Conservation (phyloP, 2,797 vertebrate species). For the Onychomys arenicola region DNA sequence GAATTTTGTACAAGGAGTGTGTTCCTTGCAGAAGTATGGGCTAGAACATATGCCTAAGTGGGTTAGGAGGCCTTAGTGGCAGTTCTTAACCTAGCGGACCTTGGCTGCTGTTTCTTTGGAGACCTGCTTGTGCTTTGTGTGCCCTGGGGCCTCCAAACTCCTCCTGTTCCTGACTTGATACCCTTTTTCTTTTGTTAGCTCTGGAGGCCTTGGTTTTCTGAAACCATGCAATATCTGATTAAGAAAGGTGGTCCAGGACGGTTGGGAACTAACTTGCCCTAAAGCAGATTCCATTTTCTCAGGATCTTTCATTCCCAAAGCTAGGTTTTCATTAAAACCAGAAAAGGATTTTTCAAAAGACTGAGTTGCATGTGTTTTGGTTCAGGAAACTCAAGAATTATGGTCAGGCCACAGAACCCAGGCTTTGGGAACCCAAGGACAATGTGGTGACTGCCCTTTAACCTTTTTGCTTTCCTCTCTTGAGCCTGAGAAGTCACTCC, state of each 20-base stretch:
- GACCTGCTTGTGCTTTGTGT: neutral
- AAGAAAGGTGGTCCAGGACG: slow-evolving; percentile 12
- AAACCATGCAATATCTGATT: slow-evolving; percentile 50
- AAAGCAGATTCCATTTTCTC: slow-evolving; percentile 51
- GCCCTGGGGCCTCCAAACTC: neutral
- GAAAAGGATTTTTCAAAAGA: neutral
- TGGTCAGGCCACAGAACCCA: slow-evolving; percentile 45
- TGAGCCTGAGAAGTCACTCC: slow-evolving; percentile 29
- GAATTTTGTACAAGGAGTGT: neutral
- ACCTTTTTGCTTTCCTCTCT: slow-evolving; percentile 33
- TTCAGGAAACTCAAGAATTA: slow-evolving; percentile 63
- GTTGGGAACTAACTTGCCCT: neutral
- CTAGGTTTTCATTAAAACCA: slow-evolving; percentile 55
- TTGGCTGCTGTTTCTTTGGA: neutral
- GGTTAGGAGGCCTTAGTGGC: neutral
- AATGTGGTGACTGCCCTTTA: slow-evolving; percentile 57
- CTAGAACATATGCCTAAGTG: neutral
- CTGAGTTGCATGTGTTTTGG: slow-evolving; percentile 23
- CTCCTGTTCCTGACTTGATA: neutral
- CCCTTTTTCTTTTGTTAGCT: slow-evolving; percentile 3
- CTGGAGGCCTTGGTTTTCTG: slow-evolving; percentile 22
- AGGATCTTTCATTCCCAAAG: slow-evolving; percentile 56
- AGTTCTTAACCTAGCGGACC: neutral
- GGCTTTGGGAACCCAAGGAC: slow-evolving; percentile 60
- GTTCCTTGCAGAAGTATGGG: neutral